These are phyloP conservation scores for Pectinophora gossypiella DNA, from an alignment of 1,140 invertebrate species.

Conservation along the genomic window DNA sequence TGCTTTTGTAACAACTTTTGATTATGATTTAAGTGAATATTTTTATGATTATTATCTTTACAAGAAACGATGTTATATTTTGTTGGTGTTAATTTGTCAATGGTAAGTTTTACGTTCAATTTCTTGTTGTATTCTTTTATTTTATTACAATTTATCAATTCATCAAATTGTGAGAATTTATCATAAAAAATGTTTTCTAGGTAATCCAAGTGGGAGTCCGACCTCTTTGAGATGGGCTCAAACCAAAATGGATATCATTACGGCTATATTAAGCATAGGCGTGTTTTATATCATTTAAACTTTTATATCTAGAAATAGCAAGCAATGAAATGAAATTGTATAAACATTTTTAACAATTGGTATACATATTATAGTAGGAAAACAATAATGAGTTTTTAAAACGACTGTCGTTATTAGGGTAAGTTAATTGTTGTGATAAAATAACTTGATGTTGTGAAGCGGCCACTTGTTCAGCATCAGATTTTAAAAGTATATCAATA, in stretches of 20 bases:
- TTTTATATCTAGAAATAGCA: too few relatives aligned
- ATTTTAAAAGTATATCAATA: neutral
- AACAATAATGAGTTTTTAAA: constrained; percentile 39
- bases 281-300: constrained; percentile 26
- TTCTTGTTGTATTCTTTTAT: constrained; percentile 36
- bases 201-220: constrained; percentile 72
- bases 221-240: constrained; percentile 58
- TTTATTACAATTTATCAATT: constrained; percentile 30
- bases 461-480: neutral
- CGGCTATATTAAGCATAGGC: constrained; percentile 38
- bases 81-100: constrained; percentile 56
- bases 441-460: constrained; percentile 30
- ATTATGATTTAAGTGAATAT: neutral
- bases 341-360: too few relatives aligned
- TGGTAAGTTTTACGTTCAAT: constrained; percentile 56
- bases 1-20: too few relatives aligned
- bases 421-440: constrained; percentile 62
- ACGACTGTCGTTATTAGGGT: constrained; percentile 62
- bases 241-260: constrained; percentile 53
- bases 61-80: constrained; percentile 29
- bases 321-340: neutral
- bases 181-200: constrained; percentile 67
- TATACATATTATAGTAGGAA: too few relatives aligned
- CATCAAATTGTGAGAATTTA: constrained; percentile 42
- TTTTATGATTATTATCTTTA: neutral